Base-by-base conservation (phyloP, 2,888 invertebrate genomes). In the Ochropleura leucogaster region DNA sequence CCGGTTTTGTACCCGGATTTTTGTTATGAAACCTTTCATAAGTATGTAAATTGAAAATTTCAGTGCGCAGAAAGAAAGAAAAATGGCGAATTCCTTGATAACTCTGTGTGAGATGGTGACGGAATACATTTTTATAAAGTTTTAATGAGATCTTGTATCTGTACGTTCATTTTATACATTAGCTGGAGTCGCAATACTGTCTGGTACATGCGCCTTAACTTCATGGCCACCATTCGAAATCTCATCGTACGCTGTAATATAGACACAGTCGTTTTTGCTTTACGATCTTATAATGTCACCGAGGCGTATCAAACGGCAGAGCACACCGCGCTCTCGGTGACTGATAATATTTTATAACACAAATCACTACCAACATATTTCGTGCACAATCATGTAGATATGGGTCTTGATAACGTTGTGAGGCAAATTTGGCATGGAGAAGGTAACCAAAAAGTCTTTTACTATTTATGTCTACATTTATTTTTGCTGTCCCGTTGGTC, bases 11-110 rank as follows among this genome's bases (percentile, higher is more conserved):
- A 87, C 88, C 85, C 87, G 85, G 87, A 92, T 92, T 91, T 92
- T 90, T 90, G 86, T 89, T 90, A 88, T 90, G 88, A 90, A 92
- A 92, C 90, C 90, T 90, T 92, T 91, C 88, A 91, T 92, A 92
- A 93, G 91, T 92, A 93, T 93, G 92, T 92, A 93, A 93, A 94
- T 93, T 92, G 93, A 92, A 92, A 91, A 90, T 90, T 91, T 91
- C 88, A 86, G 82, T 86, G 84, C 85, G 81, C 83, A 81, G 86
- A 90, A 89, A 91, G 85, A 90, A 89, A 91, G 85, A 90, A 90
- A 90, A 89, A 89, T 88, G 83, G 85, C 75, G 84, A 87, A 89
- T 85, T 87, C 87, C 85, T 87, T 89, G 87, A 87, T 89, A 90
- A 90, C 85, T 89, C 89, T 90, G 90, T 90, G 85, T 86, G 83